A percentile compares a stretch with the other conserved stretches of the same genome.
Conservation (phyloP, 2,113 vertebrate species). For the Coracopsis vasa region DNA sequence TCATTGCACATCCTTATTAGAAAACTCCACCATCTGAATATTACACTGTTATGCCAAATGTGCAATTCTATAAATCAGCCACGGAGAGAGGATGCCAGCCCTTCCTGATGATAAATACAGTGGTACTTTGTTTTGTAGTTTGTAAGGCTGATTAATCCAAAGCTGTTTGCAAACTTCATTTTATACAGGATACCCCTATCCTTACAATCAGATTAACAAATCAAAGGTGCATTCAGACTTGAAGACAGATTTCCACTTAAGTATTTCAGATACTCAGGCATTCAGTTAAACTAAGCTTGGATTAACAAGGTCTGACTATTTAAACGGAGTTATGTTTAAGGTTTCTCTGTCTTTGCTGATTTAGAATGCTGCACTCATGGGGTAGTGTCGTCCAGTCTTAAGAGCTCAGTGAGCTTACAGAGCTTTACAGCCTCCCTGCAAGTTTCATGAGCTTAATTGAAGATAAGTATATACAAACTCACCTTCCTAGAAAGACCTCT, state of each 20-base stretch:
- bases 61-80: conserved; percentile 50
- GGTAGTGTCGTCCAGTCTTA: conserved; percentile 58
- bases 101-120: conserved; percentile 34
- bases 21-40: conserved; percentile 32
- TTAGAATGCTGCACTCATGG: conserved; percentile 43
- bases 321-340: conserved; percentile 60
- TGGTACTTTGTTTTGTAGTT: conserved; percentile 49
- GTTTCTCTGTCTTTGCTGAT: conserved; percentile 53
- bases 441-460: conserved; percentile 64
- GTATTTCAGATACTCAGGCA: conserved; percentile 52
- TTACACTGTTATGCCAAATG: conserved; percentile 21
- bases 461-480: conserved; percentile 67
- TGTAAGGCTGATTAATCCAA: conserved; percentile 57
- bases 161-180: conserved; percentile 64
- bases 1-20: conserved; percentile 29
- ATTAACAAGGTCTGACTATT: conserved; percentile 70
- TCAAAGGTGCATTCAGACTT: conserved; percentile 55
- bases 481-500: conserved; percentile 49
- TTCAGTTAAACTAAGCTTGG: conserved; percentile 64
- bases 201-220: conserved; percentile 63
- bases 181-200: conserved; percentile 26
- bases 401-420: conserved; percentile 64
- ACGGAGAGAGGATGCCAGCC: conserved; percentile 12
- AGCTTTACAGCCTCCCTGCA: conserved; percentile 65
- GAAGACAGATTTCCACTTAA: conserved; percentile 57